phyloP scores from a whole-genome alignment of 2,888 invertebrate genomes.

The Trachelus troglodyta region DNA sequence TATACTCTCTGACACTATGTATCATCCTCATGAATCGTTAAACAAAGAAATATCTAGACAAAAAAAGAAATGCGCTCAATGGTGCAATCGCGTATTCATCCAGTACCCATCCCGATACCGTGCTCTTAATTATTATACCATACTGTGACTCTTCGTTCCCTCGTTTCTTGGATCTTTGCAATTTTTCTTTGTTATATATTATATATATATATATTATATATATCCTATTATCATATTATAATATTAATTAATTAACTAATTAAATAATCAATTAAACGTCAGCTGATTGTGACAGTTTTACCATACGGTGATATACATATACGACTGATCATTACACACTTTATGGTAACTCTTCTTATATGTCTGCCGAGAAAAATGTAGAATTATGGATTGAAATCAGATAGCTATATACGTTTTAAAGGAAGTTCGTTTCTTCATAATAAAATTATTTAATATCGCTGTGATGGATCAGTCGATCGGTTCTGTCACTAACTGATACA shows the following conservation, averaged over 20 bases:
- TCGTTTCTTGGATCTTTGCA: conserved; percentile 29
- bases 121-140: conserved; percentile 36
- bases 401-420: not conserved
- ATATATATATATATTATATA: conserved; percentile 28
- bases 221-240: conserved; percentile 28
- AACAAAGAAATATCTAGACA: not conserved
- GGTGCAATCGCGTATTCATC: conserved; percentile 42
- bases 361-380: not conserved
- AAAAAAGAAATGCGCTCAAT: not conserved
- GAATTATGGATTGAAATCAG: not conserved
- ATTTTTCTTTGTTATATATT: conserved; percentile 1
- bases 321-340: not conserved
- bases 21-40: not conserved
- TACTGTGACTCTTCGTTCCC: conserved; percentile 31
- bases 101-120: conserved; percentile 58
- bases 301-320: conserved; percentile 8
- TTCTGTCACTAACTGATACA: not conserved
- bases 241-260: conserved; percentile 8
- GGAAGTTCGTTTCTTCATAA: not conserved
- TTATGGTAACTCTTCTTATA: not conserved
- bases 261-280: conserved; percentile 35
- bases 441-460: not conserved
- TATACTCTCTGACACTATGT: not conserved
- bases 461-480: not conserved
- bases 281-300: conserved; percentile 51